Evolutionary conservation across 53 echinoderm and acorn worm genomes (phyloP).

Genomic region (Luidia sarsii): DNA sequence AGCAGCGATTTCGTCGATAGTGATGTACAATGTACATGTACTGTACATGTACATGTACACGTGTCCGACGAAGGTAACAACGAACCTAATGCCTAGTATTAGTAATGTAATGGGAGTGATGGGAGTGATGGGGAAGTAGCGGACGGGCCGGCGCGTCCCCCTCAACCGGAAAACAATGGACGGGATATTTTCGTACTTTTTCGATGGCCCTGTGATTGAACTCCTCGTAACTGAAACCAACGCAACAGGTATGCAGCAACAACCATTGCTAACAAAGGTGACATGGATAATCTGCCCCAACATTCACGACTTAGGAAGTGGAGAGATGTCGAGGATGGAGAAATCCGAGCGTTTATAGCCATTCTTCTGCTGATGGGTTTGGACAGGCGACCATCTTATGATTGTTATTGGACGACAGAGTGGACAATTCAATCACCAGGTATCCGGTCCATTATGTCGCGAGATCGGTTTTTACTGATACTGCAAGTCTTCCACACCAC

Average conservation of each 20-base stretch:
- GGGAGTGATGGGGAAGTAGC: background rate
- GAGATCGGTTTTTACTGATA: too few species aligned
- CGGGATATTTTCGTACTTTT: too few species aligned
- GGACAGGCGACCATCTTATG: too few species aligned
- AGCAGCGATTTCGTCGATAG: too few species aligned
- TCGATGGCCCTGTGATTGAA: background rate
- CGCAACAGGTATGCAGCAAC: constrained; percentile 30
- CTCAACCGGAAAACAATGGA: background rate
- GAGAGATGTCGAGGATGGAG: too few species aligned
- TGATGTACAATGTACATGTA: too few species aligned
- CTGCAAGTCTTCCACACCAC: too few species aligned
- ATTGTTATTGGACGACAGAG: constrained; percentile 16
- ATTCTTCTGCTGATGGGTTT: too few species aligned
- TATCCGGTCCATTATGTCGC: constrained; percentile 10
- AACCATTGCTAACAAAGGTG: background rate
- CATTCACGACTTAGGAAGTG: constrained; percentile 14
- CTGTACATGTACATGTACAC: too few species aligned
- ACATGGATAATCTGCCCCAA: background rate
- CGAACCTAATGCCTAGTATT: too few species aligned
- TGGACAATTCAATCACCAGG: constrained; percentile 23
- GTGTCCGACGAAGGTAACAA: background rate
- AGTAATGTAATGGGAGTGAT: background rate
- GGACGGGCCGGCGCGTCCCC: background rate
- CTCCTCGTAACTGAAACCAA: constrained; percentile 28
- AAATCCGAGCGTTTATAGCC: too few species aligned